Percentiles rank a stretch among this genome's conserved stretches.
Evolutionary conservation across 2,888 invertebrate genomes (phyloP).

Genomic region (Drosophila lutescens): DNA sequence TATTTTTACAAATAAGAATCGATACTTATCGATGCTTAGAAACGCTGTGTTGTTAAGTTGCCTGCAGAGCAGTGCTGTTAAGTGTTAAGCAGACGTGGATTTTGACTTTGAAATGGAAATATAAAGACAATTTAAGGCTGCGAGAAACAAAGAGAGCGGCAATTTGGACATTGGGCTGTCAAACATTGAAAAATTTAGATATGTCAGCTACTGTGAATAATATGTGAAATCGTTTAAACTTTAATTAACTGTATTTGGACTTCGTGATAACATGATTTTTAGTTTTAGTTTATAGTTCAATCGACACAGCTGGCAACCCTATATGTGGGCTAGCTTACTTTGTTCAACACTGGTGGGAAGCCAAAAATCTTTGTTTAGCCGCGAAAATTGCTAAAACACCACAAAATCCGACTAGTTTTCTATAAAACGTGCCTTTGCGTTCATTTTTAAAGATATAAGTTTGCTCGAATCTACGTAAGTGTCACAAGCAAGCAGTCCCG

Average conservation of each 20-base stretch:
- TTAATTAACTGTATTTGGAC: no score
- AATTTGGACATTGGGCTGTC: not conserved
- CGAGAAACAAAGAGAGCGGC: not conserved
- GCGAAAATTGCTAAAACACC: slow-evolving; percentile 31
- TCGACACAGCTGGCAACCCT: not conserved
- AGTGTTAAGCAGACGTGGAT: slow-evolving; percentile 20
- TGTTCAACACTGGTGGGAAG: slow-evolving; percentile 20
- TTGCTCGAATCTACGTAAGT: no score
- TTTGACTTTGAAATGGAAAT: slow-evolving; percentile 17
- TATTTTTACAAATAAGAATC: no score
- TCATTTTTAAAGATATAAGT: not conserved
- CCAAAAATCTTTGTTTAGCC: slow-evolving; percentile 40
- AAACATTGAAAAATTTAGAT: not conserved
- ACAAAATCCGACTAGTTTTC: slow-evolving; percentile 5
- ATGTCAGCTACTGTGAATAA: no score
- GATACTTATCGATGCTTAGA: no score
- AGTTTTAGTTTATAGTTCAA: not conserved
- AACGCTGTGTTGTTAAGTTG: slow-evolving; percentile 49
- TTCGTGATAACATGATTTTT: no score
- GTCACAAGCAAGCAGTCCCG: not conserved
- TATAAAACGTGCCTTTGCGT: not conserved
- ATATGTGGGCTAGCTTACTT: not conserved
- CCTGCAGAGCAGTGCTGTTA: slow-evolving; percentile 43
- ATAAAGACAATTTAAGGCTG: no score
- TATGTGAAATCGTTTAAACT: no score